A percentile compares a stretch with the other conserved stretches of the same genome.
These are phyloP conservation scores for Cephus rjabovi DNA, from an alignment of 2,888 invertebrate species.

Conservation along the genomic window DNA sequence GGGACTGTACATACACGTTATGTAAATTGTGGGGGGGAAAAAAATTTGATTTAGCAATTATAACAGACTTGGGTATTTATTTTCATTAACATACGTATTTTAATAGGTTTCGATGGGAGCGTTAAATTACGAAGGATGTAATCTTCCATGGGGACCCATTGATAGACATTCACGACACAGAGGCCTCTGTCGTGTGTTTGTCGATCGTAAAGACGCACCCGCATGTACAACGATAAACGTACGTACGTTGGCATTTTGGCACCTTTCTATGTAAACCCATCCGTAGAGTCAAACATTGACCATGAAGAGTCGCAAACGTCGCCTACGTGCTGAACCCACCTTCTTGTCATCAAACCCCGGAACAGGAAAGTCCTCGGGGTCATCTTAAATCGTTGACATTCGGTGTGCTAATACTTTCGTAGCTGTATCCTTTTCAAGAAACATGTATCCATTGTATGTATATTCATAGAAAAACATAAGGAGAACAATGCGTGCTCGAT, in stretches of 20 bases:
- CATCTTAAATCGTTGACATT: not conserved
- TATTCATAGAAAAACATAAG: not conserved
- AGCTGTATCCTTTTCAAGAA: not conserved
- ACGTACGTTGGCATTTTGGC: not conserved
- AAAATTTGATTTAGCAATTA: not conserved
- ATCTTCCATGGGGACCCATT: not conserved
- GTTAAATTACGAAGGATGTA: not conserved
- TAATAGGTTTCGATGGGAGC: not conserved
- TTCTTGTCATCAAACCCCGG: not conserved
- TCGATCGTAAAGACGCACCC: not conserved
- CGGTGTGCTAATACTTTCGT: not conserved
- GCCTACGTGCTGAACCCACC: not conserved
- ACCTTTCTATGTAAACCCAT: slow-evolving; percentile 7
- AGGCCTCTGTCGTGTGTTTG: not conserved
- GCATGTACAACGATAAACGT: not conserved
- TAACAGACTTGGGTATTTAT: not conserved
- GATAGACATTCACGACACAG: not conserved
- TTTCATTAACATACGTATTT: not conserved
- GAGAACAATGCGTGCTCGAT: not conserved
- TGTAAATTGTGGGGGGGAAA: not conserved
- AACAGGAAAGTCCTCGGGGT: not conserved
- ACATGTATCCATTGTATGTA: not conserved
- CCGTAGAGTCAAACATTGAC: not conserved
- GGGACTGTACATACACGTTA: not conserved
- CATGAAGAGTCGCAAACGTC: not conserved